Evolutionary conservation across 2,113 vertebrate species (phyloP), one percentile per base, ranked within the genome.

Genomic region (Oplegnathus fasciatus): DNA sequence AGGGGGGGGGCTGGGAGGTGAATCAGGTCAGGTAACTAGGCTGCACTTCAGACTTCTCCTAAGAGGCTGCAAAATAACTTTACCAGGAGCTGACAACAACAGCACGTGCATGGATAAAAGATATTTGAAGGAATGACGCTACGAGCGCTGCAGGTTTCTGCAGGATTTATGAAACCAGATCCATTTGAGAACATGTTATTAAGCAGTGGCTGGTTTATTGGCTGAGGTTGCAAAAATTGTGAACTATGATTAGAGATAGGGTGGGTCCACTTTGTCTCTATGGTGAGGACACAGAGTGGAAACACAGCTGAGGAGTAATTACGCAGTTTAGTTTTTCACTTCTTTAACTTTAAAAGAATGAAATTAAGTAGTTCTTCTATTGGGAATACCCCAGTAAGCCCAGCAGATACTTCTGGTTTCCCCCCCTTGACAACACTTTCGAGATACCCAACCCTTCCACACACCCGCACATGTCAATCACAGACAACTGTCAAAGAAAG

Each of bases 401-500:
- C 74, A 52, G 32, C 14, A 22, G 15, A 32, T 22, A 80, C 22
- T 32, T 64, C 6, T 52, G 57, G 32, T 37, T 58, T 9, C 15
- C 24, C 52, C 34, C 9, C 3, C 18, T 50, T 14, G n/a, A 13
- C 6, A 10, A 15, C 18, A 28, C 68, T 58, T 54, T 54, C 55
- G 34, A 77, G 70, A 75, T 46, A 62, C 70, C 82, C 46, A 67
- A 64, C 71, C 48, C 55, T 18, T 64, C 67, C 48, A 32, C 37
- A 82, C 82, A 90, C 64, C 24, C 86, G 75, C 90, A 82, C 78
- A 72, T 80, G 90, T 87, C 86, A 91, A 84, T 90, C 90, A 91
- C 84, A 55, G 48, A 55, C 61, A 74, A 64, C 81, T 87, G 84
- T 81, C 60, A 79, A 24, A 28, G 10, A 55, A 40, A 66, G 7